Base-by-base conservation (phyloP, 2,888 invertebrate genomes). In the Amiota communis region DNA sequence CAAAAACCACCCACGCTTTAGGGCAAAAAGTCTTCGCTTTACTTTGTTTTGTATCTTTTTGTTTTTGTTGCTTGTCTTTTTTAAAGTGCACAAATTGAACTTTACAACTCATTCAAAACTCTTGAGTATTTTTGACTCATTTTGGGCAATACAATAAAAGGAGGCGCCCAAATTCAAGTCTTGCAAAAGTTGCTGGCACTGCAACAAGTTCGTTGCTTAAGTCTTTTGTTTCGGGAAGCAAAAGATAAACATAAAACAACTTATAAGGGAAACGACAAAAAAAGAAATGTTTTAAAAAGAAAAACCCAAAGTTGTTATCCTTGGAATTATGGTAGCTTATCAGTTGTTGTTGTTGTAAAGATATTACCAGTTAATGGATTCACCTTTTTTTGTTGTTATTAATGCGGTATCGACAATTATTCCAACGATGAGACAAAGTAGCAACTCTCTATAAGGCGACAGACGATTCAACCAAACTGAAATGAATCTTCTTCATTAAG, bases 241-340 rank as follows among this genome's bases (percentile, higher is more conserved):
- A n/a, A 13, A 13, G 11, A 36, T 20, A 48, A 6, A 20, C 36
- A 15, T 13, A 13, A 53, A 53, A 17, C 23, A 9, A 12, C 20
- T 15, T 53, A 13, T 23, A 69, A 69, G 6, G 13, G 56, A 69
- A 69, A 70, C 69, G 13, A 1, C 46, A 46, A 63, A 63, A 63
- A 63, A 46, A 63, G 6, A 20, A 17, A 51, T 59, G n/a, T n/a
- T 23, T 3, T 2, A 1, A 23, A 23, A 17, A 12, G 15, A 71
- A 63, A 76, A 36, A 2, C 36, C 36, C 36, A 78, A 83, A 77
- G 79, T 70, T 57, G 82, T 82, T 82, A 79, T 82, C 82, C 85
- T 82, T 85, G 82, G 79, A 82, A 72, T 74, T 78, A 79, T 56
- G 8, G 36, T 36, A 36, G 36, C 36, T 36, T 36, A 36, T 36